Evolutionary conservation across 1,140 invertebrate genomes (phyloP).

Genomic region (Eriosoma lanigerum): DNA sequence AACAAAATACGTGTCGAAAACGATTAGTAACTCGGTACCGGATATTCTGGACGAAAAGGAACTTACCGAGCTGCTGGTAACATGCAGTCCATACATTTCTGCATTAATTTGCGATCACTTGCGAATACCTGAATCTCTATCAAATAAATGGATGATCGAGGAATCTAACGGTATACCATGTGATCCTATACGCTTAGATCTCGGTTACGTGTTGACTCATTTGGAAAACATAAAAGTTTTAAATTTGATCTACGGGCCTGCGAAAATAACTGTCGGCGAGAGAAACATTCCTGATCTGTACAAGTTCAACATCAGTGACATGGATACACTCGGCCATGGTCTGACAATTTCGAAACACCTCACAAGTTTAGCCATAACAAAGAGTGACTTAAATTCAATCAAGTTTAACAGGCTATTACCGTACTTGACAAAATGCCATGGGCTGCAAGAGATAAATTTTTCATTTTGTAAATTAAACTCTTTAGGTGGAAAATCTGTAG

Average conservation of each 20-base stretch:
- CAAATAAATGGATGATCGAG: not conserved
- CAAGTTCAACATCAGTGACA: not conserved
- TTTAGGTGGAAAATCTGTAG: not conserved
- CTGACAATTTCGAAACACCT: not conserved
- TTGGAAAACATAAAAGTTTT: not conserved
- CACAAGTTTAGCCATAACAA: not conserved
- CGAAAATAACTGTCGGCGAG: not conserved
- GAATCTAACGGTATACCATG: not conserved
- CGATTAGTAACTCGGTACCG: not conserved
- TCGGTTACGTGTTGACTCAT: not conserved
- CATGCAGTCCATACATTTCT: not conserved
- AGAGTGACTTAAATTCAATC: not conserved
- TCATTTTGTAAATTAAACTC: not conserved
- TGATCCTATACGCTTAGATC: not conserved
- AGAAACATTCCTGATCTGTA: not conserved
- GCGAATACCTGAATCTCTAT: not conserved
- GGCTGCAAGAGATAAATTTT: not conserved
- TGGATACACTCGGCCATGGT: not conserved
- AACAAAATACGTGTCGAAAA: not conserved
- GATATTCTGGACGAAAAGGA: not conserved
- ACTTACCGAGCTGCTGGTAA: not conserved
- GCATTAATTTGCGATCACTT: not conserved
- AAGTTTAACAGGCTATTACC: constrained; percentile 1
- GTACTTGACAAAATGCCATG: not conserved
- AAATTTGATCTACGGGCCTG: not conserved